phyloP scores from a whole-genome alignment of 2,888 invertebrate genomes.

The Merodon equestris region DNA sequence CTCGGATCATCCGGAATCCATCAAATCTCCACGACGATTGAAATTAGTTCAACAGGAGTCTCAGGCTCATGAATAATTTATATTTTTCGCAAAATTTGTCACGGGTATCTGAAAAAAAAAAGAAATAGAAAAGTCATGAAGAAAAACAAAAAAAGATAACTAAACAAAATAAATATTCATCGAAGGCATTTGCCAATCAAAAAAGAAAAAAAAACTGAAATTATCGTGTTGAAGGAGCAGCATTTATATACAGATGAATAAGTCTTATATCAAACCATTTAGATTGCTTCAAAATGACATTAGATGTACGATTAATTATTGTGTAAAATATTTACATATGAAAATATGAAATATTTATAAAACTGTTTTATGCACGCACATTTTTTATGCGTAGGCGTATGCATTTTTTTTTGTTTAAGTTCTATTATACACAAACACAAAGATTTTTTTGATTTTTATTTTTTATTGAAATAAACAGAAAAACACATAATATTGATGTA shows the following conservation, averaged over 20 bases:
- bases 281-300: constrained; percentile 56
- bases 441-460: constrained; percentile 14
- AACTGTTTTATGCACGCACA: constrained; percentile 49
- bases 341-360: constrained; percentile 26
- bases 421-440: constrained; percentile 1
- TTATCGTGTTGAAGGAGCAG: constrained; percentile 19
- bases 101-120: constrained; percentile 6
- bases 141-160: constrained; percentile 30
- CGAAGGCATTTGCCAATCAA: constrained; percentile 56
- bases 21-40: constrained; percentile 92
- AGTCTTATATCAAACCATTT: constrained; percentile 3
- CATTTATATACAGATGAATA: constrained; percentile 6
- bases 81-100: constrained; percentile 24
- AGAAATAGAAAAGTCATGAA: too few relatives aligned
- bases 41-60: constrained; percentile 95
- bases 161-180: constrained; percentile 47
- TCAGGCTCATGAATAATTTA: constrained; percentile 90
- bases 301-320: constrained; percentile 40
- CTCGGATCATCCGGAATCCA: constrained; percentile 87
- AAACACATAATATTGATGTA: constrained; percentile 4
- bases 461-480: constrained; percentile 24
- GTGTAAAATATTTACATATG: constrained; percentile 6
- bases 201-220: constrained; percentile 42
- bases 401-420: constrained; percentile 4
- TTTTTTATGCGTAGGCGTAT: constrained; percentile 15